A percentile compares a stretch with the other conserved stretches of the same genome.
Evolutionary conservation across 2,888 invertebrate genomes (phyloP).

Genomic region (Protophormia terraenovae): DNA sequence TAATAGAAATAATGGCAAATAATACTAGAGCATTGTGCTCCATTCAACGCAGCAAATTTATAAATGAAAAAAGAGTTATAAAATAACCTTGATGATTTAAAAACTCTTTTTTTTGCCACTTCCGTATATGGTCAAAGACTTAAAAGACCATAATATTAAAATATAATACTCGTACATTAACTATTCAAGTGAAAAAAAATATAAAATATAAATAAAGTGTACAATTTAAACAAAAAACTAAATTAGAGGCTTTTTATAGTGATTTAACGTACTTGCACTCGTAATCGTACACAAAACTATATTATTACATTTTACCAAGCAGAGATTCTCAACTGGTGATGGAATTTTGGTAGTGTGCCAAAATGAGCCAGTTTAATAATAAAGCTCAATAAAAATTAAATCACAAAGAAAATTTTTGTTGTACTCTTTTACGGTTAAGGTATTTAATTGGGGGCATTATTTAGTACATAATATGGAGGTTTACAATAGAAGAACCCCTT

Average conservation of each 20-base stretch:
- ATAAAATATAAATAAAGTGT: neutral
- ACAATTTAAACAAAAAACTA: conserved; percentile 2
- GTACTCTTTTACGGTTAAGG: no score
- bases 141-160: neutral
- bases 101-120: conserved; percentile 42
- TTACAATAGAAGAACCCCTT: neutral
- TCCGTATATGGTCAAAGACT: conserved; percentile 57
- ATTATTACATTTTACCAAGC: neutral
- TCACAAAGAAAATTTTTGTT: no score
- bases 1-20: conserved; percentile 41
- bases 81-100: conserved; percentile 58
- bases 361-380: neutral
- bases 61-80: conserved; percentile 8
- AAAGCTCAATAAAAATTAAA: no score
- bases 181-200: conserved; percentile 30
- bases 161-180: conserved; percentile 19
- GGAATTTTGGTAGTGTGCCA: neutral
- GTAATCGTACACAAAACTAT: neutral
- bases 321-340: neutral
- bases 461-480: no score
- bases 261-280: conserved; percentile 13
- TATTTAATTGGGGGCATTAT: no score
- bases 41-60: neutral
- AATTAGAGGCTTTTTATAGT: conserved; percentile 45
- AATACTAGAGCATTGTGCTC: conserved; percentile 14